Percentiles rank a stretch among this genome's conserved stretches.
phyloP scores from a whole-genome alignment of 2,888 invertebrate genomes.

The Ormyrus nitidulus region DNA sequence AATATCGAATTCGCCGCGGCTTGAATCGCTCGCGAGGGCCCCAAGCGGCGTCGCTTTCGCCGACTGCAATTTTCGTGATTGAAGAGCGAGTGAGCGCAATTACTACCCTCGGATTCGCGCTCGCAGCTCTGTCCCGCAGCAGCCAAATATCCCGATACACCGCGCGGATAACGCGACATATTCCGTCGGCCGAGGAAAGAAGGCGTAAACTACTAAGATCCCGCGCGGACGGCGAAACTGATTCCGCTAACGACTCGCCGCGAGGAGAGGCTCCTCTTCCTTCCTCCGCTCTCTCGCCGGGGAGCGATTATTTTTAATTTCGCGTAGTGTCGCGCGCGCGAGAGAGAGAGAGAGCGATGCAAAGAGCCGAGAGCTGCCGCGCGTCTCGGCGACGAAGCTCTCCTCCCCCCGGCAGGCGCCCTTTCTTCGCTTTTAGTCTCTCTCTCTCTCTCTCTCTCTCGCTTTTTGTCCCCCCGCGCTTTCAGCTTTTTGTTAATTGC shows the following conservation, averaged over 20 bases:
- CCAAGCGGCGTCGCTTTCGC: conserved; percentile 19
- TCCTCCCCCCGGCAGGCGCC: conserved; percentile 3
- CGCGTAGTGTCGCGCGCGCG: conserved; percentile 48
- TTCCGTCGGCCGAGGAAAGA: too few relatives aligned
- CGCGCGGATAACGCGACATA: too few relatives aligned
- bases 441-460: conserved; percentile 4
- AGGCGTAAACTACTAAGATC: too few relatives aligned
- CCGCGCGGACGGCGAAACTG: not conserved
- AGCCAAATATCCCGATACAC: too few relatives aligned
- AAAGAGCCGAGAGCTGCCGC: too few relatives aligned
- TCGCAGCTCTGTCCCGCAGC: too few relatives aligned
- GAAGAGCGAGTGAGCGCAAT: not conserved
- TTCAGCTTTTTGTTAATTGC: not conserved
- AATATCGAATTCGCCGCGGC: conserved; percentile 50
- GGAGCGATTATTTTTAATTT: conserved; percentile 68
- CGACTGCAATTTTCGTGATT: conserved; percentile 43
- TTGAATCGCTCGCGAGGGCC: conserved; percentile 46
- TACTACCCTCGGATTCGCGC: too few relatives aligned
- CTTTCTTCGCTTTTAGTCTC: conserved; percentile 8
- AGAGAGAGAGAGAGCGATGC: not conserved
- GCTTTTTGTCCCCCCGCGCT: not conserved
- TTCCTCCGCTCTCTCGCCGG: conserved; percentile 33
- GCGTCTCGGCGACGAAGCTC: conserved; percentile 3
- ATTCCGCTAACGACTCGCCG: conserved; percentile 37
- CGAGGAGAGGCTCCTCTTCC: not conserved